Conservation (phyloP, 2,113 vertebrate species). For the Bothrops jararaca region DNA sequence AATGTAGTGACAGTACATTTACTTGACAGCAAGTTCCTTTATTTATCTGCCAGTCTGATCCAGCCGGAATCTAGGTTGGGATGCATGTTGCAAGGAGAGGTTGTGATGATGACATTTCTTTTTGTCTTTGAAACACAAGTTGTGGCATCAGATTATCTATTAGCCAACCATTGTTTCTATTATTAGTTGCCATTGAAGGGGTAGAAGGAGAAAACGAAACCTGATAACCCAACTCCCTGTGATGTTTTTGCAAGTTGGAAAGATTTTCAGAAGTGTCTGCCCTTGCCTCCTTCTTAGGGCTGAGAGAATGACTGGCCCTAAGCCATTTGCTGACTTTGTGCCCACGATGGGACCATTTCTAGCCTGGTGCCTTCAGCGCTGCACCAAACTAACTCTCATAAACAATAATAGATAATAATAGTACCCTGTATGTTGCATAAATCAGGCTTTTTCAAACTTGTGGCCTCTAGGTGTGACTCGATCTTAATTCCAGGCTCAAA, state of each 20-base stretch:
- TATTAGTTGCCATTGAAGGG: neutral
- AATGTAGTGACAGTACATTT: neutral
- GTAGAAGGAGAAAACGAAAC: neutral
- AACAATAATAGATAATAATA: neutral
- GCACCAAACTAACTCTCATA: neutral
- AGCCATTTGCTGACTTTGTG: neutral
- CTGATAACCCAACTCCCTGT: neutral
- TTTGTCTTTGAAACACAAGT: neutral
- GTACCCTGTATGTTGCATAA: neutral
- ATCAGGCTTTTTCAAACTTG: neutral
- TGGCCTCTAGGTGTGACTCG: neutral
- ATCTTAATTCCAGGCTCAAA: neutral
- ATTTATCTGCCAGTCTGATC: neutral
- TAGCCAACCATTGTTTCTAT: neutral
- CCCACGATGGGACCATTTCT: neutral
- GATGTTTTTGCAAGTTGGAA: neutral
- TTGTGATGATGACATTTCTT: too few species aligned
- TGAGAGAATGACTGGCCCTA: neutral
- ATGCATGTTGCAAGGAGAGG: neutral
- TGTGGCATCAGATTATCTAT: neutral
- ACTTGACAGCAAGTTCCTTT: neutral
- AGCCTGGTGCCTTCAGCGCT: neutral
- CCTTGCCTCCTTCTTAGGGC: neutral
- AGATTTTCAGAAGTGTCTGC: neutral
- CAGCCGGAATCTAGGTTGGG: neutral